phyloP scores from a whole-genome alignment of 2,113 vertebrate species.

The Fukomys damarensis region DNA sequence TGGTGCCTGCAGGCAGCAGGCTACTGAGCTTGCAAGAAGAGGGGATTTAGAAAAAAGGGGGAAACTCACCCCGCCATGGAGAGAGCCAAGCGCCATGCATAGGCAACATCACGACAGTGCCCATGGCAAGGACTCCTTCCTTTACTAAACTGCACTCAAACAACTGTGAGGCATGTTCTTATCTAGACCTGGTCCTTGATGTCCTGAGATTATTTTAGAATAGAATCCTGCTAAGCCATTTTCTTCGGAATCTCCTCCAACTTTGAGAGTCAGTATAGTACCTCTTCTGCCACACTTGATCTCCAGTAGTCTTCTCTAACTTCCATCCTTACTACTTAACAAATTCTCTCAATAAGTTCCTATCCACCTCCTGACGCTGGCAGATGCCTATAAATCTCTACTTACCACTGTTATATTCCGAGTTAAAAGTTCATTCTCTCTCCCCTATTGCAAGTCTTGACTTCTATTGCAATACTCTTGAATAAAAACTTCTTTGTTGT shows the following conservation, averaged over 20 bases:
- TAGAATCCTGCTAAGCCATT: background rate
- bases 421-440: background rate
- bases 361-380: background rate
- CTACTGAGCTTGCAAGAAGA: background rate
- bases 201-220: background rate
- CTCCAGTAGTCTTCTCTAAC: background rate
- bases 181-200: background rate
- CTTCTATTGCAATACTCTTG: background rate
- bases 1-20: background rate
- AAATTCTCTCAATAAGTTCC: background rate
- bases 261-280: background rate
- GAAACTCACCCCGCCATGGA: background rate
- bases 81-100: background rate
- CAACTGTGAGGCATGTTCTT: background rate
- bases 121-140: background rate
- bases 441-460: background rate
- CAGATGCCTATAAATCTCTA: background rate
- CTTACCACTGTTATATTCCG: background rate
- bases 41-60: background rate
- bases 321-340: background rate
- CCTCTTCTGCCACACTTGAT: background rate
- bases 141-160: background rate
- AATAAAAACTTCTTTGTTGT: background rate
- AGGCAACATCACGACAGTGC: too few relatives aligned
- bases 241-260: background rate